A percentile compares a stretch with the other conserved stretches of the same genome.
Conservation (phyloP, 2,113 vertebrate species). For the Gallinago jamesoni region DNA sequence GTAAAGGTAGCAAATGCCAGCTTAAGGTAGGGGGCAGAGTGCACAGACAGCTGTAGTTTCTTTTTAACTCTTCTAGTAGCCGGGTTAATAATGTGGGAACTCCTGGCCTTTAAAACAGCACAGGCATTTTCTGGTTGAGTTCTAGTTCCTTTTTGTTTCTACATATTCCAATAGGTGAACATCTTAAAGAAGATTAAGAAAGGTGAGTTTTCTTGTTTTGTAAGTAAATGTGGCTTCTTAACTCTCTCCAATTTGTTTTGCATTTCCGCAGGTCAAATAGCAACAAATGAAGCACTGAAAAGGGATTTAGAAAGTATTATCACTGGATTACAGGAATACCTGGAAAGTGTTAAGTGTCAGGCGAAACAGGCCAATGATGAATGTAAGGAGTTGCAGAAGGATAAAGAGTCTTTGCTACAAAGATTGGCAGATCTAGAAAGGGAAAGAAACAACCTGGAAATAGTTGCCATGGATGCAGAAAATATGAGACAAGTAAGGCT, state of each 20-base stretch:
- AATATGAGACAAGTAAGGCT: slow-evolving; percentile 79
- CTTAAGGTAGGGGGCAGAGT: background rate
- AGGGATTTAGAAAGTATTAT: slow-evolving; percentile 88
- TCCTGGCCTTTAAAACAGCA: background rate
- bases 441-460: slow-evolving; percentile 80
- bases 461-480: slow-evolving; percentile 75
- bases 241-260: background rate
- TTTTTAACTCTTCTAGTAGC: background rate
- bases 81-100: background rate
- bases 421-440: slow-evolving; percentile 77
- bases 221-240: background rate
- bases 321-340: slow-evolving; percentile 86
- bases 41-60: background rate
- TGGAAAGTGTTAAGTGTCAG: slow-evolving; percentile 83
- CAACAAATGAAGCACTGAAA: slow-evolving; percentile 89
- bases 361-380: slow-evolving; percentile 77
- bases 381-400: slow-evolving; percentile 77
- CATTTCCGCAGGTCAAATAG: slow-evolving; percentile 84
- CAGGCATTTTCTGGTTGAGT: background rate
- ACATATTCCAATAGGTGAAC: background rate
- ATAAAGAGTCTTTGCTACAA: slow-evolving; percentile 79
- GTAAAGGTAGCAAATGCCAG: background rate
- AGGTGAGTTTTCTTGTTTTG: background rate
- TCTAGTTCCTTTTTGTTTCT: background rate
- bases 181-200: background rate